Conservation (phyloP, 1,140 invertebrate genomes). For the Gryllus bimaculatus region DNA sequence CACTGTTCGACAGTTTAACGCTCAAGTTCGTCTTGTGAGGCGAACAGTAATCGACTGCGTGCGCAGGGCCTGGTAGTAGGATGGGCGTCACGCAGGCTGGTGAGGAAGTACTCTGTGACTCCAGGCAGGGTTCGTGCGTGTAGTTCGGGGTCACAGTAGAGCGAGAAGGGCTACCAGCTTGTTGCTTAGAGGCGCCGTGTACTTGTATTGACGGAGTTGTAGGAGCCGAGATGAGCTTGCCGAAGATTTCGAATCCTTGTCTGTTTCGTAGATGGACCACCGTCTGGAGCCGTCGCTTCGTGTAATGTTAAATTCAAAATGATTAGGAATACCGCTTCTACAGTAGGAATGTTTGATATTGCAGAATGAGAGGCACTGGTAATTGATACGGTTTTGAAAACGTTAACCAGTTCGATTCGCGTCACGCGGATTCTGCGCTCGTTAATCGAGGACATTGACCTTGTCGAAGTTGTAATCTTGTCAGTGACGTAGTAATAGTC, state of each 20-base stretch:
- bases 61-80: constrained; percentile 37
- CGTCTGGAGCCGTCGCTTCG: neutral
- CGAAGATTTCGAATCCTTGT: constrained; percentile 39
- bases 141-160: constrained; percentile 31
- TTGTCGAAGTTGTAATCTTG: constrained; percentile 34
- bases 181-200: constrained; percentile 37
- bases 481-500: constrained; percentile 28
- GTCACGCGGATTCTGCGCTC: constrained; percentile 49
- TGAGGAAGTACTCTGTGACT: constrained; percentile 30
- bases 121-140: constrained; percentile 23
- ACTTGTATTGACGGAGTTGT: constrained; percentile 37
- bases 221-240: constrained; percentile 43
- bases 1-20: constrained; percentile 43
- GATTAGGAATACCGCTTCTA: too few relatives aligned
- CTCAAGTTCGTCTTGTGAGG: constrained; percentile 39
- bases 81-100: constrained; percentile 34
- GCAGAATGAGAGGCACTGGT: too few relatives aligned
- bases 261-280: constrained; percentile 10
- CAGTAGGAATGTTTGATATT: too few relatives aligned
- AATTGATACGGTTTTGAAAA: constrained; percentile 35
- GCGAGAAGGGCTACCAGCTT: constrained; percentile 36
- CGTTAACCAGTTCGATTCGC: constrained; percentile 50
- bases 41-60: constrained; percentile 35
- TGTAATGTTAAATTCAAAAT: neutral
- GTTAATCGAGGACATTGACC: constrained; percentile 41